Evolutionary conservation across 2,888 invertebrate genomes (phyloP).

Genomic region (Villa cingulata): DNA sequence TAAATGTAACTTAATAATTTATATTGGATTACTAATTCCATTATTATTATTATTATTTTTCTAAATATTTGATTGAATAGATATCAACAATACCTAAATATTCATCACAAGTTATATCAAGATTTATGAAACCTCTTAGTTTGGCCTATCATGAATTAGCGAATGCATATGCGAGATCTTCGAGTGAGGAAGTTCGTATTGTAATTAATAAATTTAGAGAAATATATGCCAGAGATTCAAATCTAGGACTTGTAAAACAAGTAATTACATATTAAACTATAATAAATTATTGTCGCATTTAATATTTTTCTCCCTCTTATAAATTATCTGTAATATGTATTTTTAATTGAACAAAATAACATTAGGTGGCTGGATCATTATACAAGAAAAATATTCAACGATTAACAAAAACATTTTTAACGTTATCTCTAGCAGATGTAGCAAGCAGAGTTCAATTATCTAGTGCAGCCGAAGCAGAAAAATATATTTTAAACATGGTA

Average conservation of each 20-base stretch:
- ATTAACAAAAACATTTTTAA: slow-evolving; percentile 67
- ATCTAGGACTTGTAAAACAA: slow-evolving; percentile 67
- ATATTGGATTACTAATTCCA: too few species aligned
- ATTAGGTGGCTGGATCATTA: slow-evolving; percentile 67
- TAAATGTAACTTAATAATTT: too few species aligned
- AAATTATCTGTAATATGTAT: too few species aligned
- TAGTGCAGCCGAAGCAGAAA: slow-evolving; percentile 78
- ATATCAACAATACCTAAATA: slow-evolving; percentile 69
- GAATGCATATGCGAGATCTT: slow-evolving; percentile 63
- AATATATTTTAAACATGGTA: slow-evolving; percentile 91
- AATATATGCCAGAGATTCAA: slow-evolving; percentile 61
- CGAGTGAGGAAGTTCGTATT: slow-evolving; percentile 52
- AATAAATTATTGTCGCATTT: too few species aligned
- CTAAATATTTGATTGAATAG: too few species aligned
- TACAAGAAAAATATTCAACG: slow-evolving; percentile 95
- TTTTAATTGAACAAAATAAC: slow-evolving; percentile 14
- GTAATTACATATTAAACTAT: slow-evolving; percentile 23
- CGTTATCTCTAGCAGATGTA: slow-evolving; percentile 56
- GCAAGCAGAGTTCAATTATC: slow-evolving; percentile 72
- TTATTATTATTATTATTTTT: too few species aligned
- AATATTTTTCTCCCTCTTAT: too few species aligned
- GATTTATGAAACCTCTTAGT: slow-evolving; percentile 73
- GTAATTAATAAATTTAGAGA: slow-evolving; percentile 68
- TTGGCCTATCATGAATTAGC: slow-evolving; percentile 80
- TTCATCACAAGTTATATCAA: slow-evolving; percentile 75